A percentile compares a stretch with the other conserved stretches of the same genome.
These are phyloP conservation scores for Epirrita christyi DNA, from an alignment of 2,888 invertebrate species.

Conservation along the genomic window DNA sequence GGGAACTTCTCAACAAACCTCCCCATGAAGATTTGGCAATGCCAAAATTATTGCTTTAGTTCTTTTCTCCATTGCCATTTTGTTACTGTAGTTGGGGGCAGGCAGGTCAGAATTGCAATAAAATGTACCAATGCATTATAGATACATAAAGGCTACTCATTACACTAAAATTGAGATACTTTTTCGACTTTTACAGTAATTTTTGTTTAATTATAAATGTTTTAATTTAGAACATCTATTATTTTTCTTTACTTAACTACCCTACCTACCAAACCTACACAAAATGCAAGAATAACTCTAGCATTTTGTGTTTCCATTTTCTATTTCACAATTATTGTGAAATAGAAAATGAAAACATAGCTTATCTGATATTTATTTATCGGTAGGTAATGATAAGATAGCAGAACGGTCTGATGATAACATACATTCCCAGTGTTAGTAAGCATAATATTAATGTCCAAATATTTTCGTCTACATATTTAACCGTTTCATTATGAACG, in stretches of 20 bases:
- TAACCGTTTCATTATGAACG: constrained; percentile 46
- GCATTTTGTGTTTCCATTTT: constrained; percentile 31
- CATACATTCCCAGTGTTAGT: constrained; percentile 42
- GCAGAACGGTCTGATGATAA: constrained; percentile 47
- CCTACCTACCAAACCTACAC: background rate
- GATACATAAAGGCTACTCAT: no score
- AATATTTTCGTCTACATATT: constrained; percentile 33
- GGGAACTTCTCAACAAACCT: no score
- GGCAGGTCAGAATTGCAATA: no score
- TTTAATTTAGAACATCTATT: background rate
- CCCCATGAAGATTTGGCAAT: no score
- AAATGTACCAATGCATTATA: no score
- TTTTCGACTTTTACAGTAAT: no score
- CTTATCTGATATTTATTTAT: constrained; percentile 48
- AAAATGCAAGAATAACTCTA: background rate
- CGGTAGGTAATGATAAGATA: constrained; percentile 59
- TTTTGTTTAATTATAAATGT: background rate
- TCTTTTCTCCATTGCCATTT: no score
- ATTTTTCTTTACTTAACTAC: background rate
- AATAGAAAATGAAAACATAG: constrained; percentile 29
- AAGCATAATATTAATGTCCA: constrained; percentile 45
- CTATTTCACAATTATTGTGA: constrained; percentile 20
- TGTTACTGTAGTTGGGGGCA: no score
- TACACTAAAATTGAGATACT: no score
- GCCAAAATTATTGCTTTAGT: no score